Base-by-base conservation (phyloP, 2,888 invertebrate genomes). In the Agriopis marginaria region DNA sequence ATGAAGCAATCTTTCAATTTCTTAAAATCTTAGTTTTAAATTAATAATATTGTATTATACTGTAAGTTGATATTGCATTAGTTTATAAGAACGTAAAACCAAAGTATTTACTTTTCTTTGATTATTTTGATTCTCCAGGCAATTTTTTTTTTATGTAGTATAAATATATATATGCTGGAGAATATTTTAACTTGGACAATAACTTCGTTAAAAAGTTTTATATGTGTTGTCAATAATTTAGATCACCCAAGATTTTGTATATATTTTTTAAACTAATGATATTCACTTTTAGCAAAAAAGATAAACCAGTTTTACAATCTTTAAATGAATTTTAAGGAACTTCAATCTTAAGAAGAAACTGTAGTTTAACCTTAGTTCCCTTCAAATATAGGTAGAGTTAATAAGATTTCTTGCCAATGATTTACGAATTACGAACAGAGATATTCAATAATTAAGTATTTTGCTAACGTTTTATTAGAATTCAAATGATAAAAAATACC, bases 1-100 rank as follows among this genome's bases (percentile, higher is more conserved):
- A 59, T 47, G 54, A 73, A 72, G 72, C 71, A 72, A 76, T 75
- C 66, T 63, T 73, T 51, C 68, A 72, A 72, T 73, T 73, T 72
- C 54, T 67, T 56, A 60, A 58, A 58, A 71, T 70, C 62, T 53
- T 70, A 72, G 68, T 69, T 68, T 67, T 72, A 70, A 64, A 51
- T 60, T 50, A 47, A 39, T 12, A 32, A 55, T 47, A 42, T 23
- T 54, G 17, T 70, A 66, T 12, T 62, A n/a, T n/a, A n/a, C 40
- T 12, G 53, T 60, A 61, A 50, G 50, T 59, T 32, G 23, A 55
- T 58, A 65, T 61, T 23, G 61, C 49, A 51, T 69, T 55, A 51
- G 60, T 66, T 51, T 69, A 10, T 68, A 66, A 66, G 62, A 55
- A n/a, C 60, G 53, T 65, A 56, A 62, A 62, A 68, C 72, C 74